A percentile compares a stretch with the other conserved stretches of the same genome.
Conservation (phyloP, 2,113 vertebrate species). For the Microcebus jonahi region DNA sequence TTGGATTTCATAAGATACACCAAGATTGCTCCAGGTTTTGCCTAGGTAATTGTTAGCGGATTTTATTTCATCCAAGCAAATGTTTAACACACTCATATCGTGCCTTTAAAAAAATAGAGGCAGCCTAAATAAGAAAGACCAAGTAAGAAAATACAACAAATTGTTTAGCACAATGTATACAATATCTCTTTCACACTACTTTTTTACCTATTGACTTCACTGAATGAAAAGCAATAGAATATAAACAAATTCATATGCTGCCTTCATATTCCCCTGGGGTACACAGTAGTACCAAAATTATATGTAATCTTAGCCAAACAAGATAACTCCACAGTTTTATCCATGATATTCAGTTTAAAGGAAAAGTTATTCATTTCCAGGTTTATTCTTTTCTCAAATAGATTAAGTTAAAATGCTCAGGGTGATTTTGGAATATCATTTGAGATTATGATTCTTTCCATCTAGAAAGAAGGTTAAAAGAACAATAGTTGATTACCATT, state of each 20-base stretch:
- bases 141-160: not conserved
- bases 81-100: not conserved
- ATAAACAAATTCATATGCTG: not conserved
- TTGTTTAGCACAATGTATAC: not conserved
- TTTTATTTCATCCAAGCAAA: not conserved
- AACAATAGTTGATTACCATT: not conserved
- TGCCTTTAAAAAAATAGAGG: not conserved
- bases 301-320: not conserved
- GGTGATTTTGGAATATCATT: slow-evolving; percentile 17
- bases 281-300: not conserved
- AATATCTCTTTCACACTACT: not conserved
- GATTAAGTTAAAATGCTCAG: slow-evolving; percentile 18
- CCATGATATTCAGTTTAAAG: not conserved
- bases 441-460: slow-evolving; percentile 37
- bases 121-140: not conserved
- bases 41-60: not conserved
- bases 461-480: slow-evolving; percentile 18
- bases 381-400: slow-evolving; percentile 39
- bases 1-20: not conserved
- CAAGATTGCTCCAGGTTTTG: not conserved
- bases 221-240: slow-evolving; percentile 25
- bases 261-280: not conserved
- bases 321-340: not conserved
- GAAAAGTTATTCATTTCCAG: slow-evolving; percentile 4
- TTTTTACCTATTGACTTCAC: not conserved